Evolutionary conservation across 2,888 invertebrate genomes (phyloP).

Genomic region (Phengaris arion): DNA sequence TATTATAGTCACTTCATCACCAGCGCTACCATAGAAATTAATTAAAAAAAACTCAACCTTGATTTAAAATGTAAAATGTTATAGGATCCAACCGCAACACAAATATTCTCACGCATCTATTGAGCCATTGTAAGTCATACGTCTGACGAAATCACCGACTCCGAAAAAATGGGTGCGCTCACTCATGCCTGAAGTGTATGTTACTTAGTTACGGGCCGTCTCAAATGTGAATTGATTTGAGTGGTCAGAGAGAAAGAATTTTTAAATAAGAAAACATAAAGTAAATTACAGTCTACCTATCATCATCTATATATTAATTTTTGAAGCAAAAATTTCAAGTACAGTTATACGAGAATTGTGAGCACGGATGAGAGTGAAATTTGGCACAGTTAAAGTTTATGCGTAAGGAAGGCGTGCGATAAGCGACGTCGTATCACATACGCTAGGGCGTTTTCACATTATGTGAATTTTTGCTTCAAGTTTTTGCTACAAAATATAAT

Average conservation of each 20-base stretch:
- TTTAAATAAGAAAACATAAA: no score
- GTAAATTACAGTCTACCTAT: no score
- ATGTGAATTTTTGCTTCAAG: no score
- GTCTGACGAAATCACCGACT: conserved; percentile 5
- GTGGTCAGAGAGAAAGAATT: background rate
- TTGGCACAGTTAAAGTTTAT: no score
- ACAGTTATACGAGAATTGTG: no score
- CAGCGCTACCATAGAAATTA: conserved; percentile 24
- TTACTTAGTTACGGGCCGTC: background rate
- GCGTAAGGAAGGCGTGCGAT: no score
- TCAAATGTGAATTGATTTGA: background rate
- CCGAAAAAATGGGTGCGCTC: conserved; percentile 14
- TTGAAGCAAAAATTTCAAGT: no score
- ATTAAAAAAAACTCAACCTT: conserved; percentile 28
- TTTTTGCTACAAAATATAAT: no score
- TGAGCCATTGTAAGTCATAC: conserved; percentile 25
- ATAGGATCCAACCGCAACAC: conserved; percentile 48
- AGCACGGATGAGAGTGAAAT: no score
- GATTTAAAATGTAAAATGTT: conserved; percentile 47
- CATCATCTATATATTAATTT: no score
- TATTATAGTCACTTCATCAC: conserved; percentile 48
- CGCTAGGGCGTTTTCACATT: no score
- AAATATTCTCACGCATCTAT: conserved; percentile 48
- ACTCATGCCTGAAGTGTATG: background rate
- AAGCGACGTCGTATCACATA: no score